Evolutionary conservation across 2,113 vertebrate genomes (phyloP), one percentile per base, ranked within the genome.

Genomic region (Potamarius usumacintae): DNA sequence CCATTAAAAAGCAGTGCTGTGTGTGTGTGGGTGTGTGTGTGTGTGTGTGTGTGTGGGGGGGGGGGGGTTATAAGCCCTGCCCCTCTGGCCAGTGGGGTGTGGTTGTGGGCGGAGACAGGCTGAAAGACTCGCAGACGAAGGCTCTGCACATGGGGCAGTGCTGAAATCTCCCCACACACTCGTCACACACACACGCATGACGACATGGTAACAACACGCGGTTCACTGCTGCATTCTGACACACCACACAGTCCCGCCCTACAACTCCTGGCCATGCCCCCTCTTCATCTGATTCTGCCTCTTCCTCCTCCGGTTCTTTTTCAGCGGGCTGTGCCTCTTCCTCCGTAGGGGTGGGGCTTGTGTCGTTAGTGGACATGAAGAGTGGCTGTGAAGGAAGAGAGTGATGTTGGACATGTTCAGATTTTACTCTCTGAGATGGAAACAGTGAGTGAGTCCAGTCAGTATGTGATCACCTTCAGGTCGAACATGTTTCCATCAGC

Each of bases 71-170:
- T 60, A 52, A 55, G 63, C 65, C 20, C 50, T 10, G 15, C 63
- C 82, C 82, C 50, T 83, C 63, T 1, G 48, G 82, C 69, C 25
- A 69, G 15, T 3, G 58, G 62, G 34, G 82, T 0, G 82, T 83
- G 63, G 6, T 5, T 84, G 82, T 71, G 63, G 62, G 50, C 52
- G 69, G 30, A 57, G 92, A 91, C 17, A 99, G 94, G 1, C 95
- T 92, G 27, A 99, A 99, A 15, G 97, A 97, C 88, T 99, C 97
- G 5, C 94, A 91, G 18, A 99, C 95, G 27, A 97, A 97, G 27
- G 97, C 96, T 63, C 98, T 94, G 92, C 98, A 99, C 93, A 99
- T 97, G 0, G 98, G 98, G 84, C 98, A 99, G 92, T 97, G 97
- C 88, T 97, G 97, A 85, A 99, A 97, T 71, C 94, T 96, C 0